phyloP scores from a whole-genome alignment of 1,140 invertebrate species.

The Chrysopa pallens region DNA sequence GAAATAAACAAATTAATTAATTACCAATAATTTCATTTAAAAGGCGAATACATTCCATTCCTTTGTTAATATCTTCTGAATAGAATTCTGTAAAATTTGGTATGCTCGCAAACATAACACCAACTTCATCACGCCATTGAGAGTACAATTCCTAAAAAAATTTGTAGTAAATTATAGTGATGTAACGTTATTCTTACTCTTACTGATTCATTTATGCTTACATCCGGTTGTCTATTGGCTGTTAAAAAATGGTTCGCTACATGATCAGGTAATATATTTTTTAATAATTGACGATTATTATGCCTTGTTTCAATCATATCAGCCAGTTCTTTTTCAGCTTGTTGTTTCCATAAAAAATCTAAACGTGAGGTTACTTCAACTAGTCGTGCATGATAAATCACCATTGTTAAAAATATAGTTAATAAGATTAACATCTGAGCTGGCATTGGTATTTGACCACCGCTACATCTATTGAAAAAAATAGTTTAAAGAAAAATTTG shows the following conservation, averaged over 20 bases:
- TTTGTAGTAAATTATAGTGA: background rate
- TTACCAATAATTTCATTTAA: constrained; percentile 95
- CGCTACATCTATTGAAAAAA: constrained; percentile 20
- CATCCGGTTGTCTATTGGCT: constrained; percentile 52
- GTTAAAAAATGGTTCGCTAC: constrained; percentile 85
- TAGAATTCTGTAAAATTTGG: constrained; percentile 98
- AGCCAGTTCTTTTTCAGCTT: constrained; percentile 73
- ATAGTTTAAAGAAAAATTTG: too few species aligned
- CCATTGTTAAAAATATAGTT: constrained; percentile 66
- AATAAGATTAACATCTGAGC: constrained; percentile 66
- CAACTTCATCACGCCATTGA: constrained; percentile 79
- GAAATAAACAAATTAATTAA: background rate
- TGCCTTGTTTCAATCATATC: constrained; percentile 79
- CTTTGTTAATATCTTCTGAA: constrained; percentile 92
- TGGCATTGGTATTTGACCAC: constrained; percentile 35
- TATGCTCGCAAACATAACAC: constrained; percentile 94
- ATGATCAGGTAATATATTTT: constrained; percentile 92
- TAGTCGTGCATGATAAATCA: constrained; percentile 77
- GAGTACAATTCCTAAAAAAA: constrained; percentile 77
- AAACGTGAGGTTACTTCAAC: constrained; percentile 78
- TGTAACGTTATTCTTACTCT: background rate
- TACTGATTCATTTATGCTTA: constrained; percentile 16
- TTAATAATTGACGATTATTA: constrained; percentile 68
- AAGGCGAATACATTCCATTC: constrained; percentile 90
- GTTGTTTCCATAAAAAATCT: constrained; percentile 91